Evolutionary conservation across 1,140 invertebrate species (phyloP).

Genomic region (Pogonomyrmex barbatus): DNA sequence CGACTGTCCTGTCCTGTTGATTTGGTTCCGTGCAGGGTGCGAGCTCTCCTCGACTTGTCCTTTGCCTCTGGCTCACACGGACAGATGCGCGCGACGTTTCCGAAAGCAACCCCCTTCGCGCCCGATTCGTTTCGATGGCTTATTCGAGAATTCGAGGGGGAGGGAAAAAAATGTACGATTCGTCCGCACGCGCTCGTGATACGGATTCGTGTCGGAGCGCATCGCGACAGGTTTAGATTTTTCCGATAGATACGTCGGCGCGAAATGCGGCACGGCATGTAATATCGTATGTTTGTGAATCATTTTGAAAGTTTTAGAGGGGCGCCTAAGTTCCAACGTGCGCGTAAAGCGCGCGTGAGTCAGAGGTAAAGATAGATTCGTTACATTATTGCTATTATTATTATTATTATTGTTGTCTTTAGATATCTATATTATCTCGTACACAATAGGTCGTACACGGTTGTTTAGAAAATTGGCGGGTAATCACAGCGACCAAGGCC

Average conservation of each 20-base stretch:
- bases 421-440: slow-evolving; percentile 19
- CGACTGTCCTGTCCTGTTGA: slow-evolving; percentile 83
- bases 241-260: neutral
- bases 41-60: slow-evolving; percentile 76
- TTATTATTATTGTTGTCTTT: slow-evolving; percentile 1
- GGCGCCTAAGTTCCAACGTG: neutral
- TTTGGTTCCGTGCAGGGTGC: slow-evolving; percentile 86
- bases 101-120: too few species aligned
- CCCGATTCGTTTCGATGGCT: neutral
- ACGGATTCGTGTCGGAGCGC: neutral
- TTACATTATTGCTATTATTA: slow-evolving; percentile 10
- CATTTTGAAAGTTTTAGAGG: neutral
- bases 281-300: neutral
- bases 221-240: neutral
- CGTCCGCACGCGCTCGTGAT: slow-evolving; percentile 47
- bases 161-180: neutral
- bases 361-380: slow-evolving; percentile 31
- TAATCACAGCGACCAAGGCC: slow-evolving; percentile 83
- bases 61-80: slow-evolving; percentile 69
- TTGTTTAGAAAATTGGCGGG: slow-evolving; percentile 68
- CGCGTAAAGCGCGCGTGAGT: slow-evolving; percentile 21
- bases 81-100: neutral
- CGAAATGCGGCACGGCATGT: neutral
- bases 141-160: neutral
- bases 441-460: slow-evolving; percentile 63